Conservation (phyloP, 37 sponge, comb jelly and placozoan species). For the Beroe ovata region DNA sequence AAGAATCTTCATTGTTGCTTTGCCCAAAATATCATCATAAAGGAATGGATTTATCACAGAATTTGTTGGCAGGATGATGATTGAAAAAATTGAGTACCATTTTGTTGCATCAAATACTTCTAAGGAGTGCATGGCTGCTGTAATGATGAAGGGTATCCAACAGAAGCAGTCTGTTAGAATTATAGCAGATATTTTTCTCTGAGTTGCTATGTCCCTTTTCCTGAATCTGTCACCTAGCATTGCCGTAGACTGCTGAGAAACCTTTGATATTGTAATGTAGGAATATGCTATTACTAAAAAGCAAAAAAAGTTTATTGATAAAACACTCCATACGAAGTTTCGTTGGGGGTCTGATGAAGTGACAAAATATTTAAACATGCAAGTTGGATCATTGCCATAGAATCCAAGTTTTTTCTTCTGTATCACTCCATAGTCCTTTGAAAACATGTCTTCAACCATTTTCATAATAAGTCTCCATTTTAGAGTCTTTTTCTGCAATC, state of each 20-base stretch:
- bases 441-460: not conserved
- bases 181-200: not conserved
- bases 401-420: not conserved
- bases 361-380: conserved; percentile 35
- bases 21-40: not conserved
- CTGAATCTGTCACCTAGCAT: not conserved
- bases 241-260: not conserved
- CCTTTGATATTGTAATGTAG: not conserved
- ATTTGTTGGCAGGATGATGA: not conserved
- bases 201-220: not conserved
- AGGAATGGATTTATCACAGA: not conserved
- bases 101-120: not conserved
- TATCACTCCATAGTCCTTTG: not conserved
- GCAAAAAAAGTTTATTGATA: not conserved
- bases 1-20: not conserved
- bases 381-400: not conserved
- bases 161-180: not conserved
- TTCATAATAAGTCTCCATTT: not conserved
- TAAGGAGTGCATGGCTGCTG: not conserved
- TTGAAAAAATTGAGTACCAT: not conserved
- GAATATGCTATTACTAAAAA: not conserved
- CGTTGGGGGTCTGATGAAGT: not conserved
- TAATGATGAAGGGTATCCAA: not conserved
- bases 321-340: not conserved
- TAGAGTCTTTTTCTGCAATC: not conserved